Base-by-base conservation (phyloP, 2,888 invertebrate genomes). In the Gymnoscelis rufifasciata region DNA sequence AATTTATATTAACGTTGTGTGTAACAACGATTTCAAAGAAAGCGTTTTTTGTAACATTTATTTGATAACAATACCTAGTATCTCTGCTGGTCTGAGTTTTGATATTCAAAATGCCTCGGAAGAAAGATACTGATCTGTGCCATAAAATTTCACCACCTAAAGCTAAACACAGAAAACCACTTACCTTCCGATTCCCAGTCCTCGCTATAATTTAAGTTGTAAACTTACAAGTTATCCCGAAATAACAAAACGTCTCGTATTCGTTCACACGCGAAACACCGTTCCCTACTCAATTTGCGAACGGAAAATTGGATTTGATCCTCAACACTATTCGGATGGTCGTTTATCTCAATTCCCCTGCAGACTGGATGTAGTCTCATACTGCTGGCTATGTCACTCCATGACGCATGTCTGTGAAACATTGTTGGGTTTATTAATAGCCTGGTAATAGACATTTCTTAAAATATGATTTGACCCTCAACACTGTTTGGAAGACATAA, bases 281-380 rank as follows among this genome's bases (percentile, higher is more conserved):
- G 57, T 64, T 68, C 71, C 71, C 72, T 77, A 68, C 74, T 76
- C 74, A 75, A 76, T 77, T 74, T 75, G 68, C 70, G 63, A 72
- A 59, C 70, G 65, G 67, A 68, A 78, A 78, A 78, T 78, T 77
- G 74, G 73, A 75, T 78, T 76, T 71, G 74, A 72, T 72, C 73
- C 74, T 71, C 75, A 74, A 76, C 75, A 75, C 79, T 75, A 74
- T 74, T 75, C 67, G 64, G 59, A 63, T 59, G 68, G 68, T 76
- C 79, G 72, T 81, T 81, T 80, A 77, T 81, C 78, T 81, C 78
- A 77, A 81, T 81, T 75, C 67, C 57, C 60, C 59, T 60, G 65
- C 62, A 71, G 71, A 72, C 72, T 71, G 33, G 15, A 14, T 33
- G 33, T 11, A 71, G 35, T 13, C 41, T 37, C 23, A 44, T 30